Evolutionary conservation across 2,797 vertebrate genomes (phyloP), one percentile per base, ranked within the genome.

Genomic region (Micropoecilia bifurca): DNA sequence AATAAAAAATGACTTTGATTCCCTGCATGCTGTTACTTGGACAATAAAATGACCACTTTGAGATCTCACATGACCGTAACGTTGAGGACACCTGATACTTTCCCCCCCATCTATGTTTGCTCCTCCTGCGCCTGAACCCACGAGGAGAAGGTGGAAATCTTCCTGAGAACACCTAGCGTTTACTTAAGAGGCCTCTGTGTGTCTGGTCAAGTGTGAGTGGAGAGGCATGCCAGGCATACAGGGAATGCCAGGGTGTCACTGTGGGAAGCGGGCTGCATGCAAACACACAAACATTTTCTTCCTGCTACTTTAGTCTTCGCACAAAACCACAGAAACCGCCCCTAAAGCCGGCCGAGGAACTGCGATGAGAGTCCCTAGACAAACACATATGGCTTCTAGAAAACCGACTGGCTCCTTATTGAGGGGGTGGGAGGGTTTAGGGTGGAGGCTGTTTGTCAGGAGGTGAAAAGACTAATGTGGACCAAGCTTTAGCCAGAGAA

Each of bases 311-410:
- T 41, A 69, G 77, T 45, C 30, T 66, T 74, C 68, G 61, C 63
- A 85, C 75, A 87, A 89, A 87, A 85, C 84, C 59, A 57, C 28
- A 82, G 82, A 86, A 85, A 88, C 87, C 85, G 86, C 83, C 75
- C 76, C 79, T 80, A 75, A 90, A 86, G 71, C 71, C 55, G 81
- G 82, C 45, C 47, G 75, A 85, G 80, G 79, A 81, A 86, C 82
- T 9, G 86, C 80, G 80, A 82, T 92, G 80, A 88, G 89, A 84
- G 86, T 80, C 86, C 92, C 91, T 92, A 83, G 61, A 89, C 90
- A 94, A 95, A 95, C 93, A 93, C 90, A 91, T 88, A 90, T 84
- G 92, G 81, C 84, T 87, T 88, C 71, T 76, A 50, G 76, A 79
- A 88, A 91, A 89, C 83, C 59, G 82, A 73, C 77, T 6, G 72